Conservation (phyloP, 1,140 invertebrate genomes). For the Drosophila murphyi region DNA sequence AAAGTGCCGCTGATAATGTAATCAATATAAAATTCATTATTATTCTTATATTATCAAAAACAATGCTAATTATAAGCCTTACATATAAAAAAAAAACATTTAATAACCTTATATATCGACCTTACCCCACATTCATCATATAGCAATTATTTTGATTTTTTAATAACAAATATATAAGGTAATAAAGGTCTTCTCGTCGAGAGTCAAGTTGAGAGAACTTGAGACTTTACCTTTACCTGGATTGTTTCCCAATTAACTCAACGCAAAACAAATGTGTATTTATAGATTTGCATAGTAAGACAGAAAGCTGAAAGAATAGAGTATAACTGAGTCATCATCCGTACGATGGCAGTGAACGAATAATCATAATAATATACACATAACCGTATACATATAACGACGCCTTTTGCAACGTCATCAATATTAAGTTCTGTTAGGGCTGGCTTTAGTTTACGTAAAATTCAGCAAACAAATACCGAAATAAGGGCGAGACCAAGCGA, state of each 20-base stretch:
- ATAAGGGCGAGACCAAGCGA: constrained; percentile 25
- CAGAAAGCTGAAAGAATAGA: not conserved
- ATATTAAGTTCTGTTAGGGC: not conserved
- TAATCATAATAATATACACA: not conserved
- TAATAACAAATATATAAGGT: too few species aligned
- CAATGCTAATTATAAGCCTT: too few species aligned
- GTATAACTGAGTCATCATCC: not conserved
- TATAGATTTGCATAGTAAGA: not conserved
- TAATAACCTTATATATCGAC: too few species aligned
- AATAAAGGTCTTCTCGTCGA: too few species aligned
- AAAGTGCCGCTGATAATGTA: not conserved
- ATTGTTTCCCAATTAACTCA: too few species aligned
- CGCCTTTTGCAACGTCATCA: constrained; percentile 7
- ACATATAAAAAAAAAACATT: too few species aligned
- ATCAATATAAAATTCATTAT: too few species aligned
- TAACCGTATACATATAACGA: not conserved
- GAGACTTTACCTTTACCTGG: too few species aligned
- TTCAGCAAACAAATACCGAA: constrained; percentile 17
- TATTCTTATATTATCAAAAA: too few species aligned
- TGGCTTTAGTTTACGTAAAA: constrained; percentile 8
- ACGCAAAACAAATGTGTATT: not conserved
- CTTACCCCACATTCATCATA: too few species aligned
- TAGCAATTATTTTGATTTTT: too few species aligned
- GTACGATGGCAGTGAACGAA: not conserved
- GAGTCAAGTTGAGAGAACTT: too few species aligned